Base-by-base conservation (phyloP, 2,113 vertebrate species). In the Ardeotis arabs region DNA sequence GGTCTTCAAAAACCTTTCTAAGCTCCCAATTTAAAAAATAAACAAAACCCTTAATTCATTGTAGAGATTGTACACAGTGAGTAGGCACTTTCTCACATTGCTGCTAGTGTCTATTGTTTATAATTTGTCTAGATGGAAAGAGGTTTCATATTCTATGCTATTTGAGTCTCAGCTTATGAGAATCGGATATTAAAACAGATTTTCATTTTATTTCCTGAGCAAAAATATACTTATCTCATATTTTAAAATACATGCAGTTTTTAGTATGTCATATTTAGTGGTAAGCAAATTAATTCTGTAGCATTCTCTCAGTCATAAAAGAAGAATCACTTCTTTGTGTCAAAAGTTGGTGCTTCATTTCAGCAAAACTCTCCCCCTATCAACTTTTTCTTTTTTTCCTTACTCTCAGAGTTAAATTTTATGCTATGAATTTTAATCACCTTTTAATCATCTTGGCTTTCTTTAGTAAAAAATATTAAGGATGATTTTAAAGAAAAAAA, bases 21-120 rank as follows among this genome's bases (percentile, higher is more conserved):
- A 85, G 13, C 8, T 93, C 67, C 25, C 39, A 62, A 20, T 90
- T 86, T 39, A 35, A 77, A 92, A 90, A 58, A n/a, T 15, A 52
- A 83, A 25, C n/a, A 94, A 90, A 93, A 41, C 85, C 85, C 88
- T 92, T 94, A 94, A 97, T 97, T 93, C 80, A 94, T 94, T 81
- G 53, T 14, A 67, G 25, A 76, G 17, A 4, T 47, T 81, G 59
- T 77, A 47, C 39, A 18, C 21, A 58, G 29, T 45, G 53, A 90
- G 39, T 60, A 90, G 55, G 35, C 31, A 16, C 64, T 89, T 84
- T 67, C 56, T 84, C 52, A 39, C 35, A 39, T 92, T 78, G 76
- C 72, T 88, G 47, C 33, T 92, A 55, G 24, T 94, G 33, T 53
- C 59, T 90, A 1, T 73, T 88, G 31, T 23, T 92, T 72, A 35